Conservation (phyloP, 2,888 invertebrate genomes). For the Netelia inedita region DNA sequence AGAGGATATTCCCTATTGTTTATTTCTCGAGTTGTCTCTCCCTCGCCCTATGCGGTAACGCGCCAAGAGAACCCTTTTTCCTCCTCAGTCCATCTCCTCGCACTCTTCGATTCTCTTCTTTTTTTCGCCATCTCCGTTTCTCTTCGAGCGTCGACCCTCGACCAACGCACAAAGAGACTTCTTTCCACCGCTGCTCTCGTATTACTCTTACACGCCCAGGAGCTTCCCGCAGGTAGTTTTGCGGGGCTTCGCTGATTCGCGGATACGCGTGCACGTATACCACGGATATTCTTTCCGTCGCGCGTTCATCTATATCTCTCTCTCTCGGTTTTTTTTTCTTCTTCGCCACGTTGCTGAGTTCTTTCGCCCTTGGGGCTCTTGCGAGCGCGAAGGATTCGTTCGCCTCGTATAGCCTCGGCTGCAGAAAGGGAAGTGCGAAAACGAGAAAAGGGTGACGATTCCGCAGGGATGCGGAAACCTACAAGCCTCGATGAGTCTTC, state of each 20-base stretch:
- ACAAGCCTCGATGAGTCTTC: slow-evolving; percentile 4
- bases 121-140: slow-evolving; percentile 9
- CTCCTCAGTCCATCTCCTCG: slow-evolving; percentile 43
- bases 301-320: slow-evolving; percentile 14
- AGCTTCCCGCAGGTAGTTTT: slow-evolving; percentile 50
- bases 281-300: slow-evolving; percentile 7
- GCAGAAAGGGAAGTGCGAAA: slow-evolving; percentile 1
- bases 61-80: slow-evolving; percentile 46
- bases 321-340: neutral
- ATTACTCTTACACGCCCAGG: slow-evolving; percentile 54
- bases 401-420: neutral
- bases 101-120: neutral
- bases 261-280: slow-evolving; percentile 1
- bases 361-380: neutral
- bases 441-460: neutral
- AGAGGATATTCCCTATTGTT: slow-evolving; percentile 66
- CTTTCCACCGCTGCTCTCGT: slow-evolving; percentile 43
- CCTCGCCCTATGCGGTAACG: slow-evolving; percentile 16
- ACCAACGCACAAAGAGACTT: slow-evolving; percentile 44
- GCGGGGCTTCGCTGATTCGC: slow-evolving; percentile 59
- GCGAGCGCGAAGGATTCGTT: neutral
- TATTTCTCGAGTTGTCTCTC: slow-evolving; percentile 59
- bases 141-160: slow-evolving; percentile 18
- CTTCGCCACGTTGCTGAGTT: neutral
- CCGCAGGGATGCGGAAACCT: slow-evolving; percentile 3